Conservation (phyloP, 2,888 invertebrate species). For the Polietes domitor region DNA sequence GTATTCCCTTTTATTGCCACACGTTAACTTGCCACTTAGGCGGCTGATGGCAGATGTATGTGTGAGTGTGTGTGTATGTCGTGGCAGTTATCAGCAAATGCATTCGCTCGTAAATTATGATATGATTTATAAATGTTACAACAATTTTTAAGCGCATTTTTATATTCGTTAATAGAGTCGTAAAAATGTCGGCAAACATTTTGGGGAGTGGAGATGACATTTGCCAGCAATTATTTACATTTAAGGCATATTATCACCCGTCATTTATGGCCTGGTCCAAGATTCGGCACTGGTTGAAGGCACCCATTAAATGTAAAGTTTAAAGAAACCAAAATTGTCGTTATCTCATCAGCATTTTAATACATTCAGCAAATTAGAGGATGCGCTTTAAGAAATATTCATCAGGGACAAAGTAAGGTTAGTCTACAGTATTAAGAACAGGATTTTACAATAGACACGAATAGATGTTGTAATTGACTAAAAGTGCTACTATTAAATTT, state of each 20-base stretch:
- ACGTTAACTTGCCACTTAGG: constrained; percentile 34
- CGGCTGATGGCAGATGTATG: not conserved
- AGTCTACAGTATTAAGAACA: too few species aligned
- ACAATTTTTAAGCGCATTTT: not conserved
- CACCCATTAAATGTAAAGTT: too few species aligned
- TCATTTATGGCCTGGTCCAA: not conserved
- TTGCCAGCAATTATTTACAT: not conserved
- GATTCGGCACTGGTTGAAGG: not conserved
- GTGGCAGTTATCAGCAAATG: constrained; percentile 20
- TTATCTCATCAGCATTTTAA: too few species aligned
- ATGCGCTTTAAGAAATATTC: too few species aligned
- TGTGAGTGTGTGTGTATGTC: not conserved
- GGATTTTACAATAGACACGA: too few species aligned
- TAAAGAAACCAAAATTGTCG: too few species aligned
- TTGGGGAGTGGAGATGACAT: not conserved
- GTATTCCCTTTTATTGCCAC: constrained; percentile 22
- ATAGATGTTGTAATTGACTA: too few species aligned
- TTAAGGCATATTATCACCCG: not conserved
- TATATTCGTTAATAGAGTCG: constrained; percentile 16
- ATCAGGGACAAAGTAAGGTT: too few species aligned
- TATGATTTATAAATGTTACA: constrained; percentile 32
- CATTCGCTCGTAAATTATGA: constrained; percentile 22
- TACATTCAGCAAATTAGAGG: too few species aligned
- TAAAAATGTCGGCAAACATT: constrained; percentile 12
- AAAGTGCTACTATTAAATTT: too few species aligned